phyloP scores from a whole-genome alignment of 2,113 vertebrate species.

The Dasypus novemcinctus region DNA sequence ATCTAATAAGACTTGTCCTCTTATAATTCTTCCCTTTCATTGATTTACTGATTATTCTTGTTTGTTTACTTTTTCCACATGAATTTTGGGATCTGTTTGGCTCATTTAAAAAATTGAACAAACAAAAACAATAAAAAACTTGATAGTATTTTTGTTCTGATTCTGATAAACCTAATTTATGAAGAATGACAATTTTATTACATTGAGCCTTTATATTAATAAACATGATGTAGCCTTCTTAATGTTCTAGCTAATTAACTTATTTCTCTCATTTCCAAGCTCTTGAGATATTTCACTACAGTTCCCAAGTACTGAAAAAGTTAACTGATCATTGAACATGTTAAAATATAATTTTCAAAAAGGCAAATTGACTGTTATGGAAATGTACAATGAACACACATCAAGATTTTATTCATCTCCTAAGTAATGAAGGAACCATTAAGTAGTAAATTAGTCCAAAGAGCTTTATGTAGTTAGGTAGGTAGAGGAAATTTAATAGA shows the following conservation, averaged over 20 bases:
- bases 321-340: background rate
- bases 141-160: slow-evolving; percentile 21
- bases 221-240: background rate
- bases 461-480: slow-evolving; percentile 19
- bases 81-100: background rate
- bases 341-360: slow-evolving; percentile 38
- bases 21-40: slow-evolving; percentile 23
- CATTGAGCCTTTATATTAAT: slow-evolving; percentile 6
- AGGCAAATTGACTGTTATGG: background rate
- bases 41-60: background rate
- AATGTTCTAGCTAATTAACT: background rate
- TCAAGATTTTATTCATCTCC: slow-evolving; percentile 9
- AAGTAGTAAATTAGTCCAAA: background rate
- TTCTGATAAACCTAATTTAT: background rate
- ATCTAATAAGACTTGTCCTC: slow-evolving; percentile 4
- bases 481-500: background rate
- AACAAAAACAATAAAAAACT: background rate
- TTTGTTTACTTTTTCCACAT: too few species aligned
- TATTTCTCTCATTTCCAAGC: background rate
- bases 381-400: background rate
- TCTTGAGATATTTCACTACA: background rate
- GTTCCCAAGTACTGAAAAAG: slow-evolving; percentile 1
- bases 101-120: background rate
- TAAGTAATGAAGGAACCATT: background rate
- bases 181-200: slow-evolving; percentile 11